phyloP scores from a whole-genome alignment of 2,888 invertebrate species.

The Agonum fuliginosum region DNA sequence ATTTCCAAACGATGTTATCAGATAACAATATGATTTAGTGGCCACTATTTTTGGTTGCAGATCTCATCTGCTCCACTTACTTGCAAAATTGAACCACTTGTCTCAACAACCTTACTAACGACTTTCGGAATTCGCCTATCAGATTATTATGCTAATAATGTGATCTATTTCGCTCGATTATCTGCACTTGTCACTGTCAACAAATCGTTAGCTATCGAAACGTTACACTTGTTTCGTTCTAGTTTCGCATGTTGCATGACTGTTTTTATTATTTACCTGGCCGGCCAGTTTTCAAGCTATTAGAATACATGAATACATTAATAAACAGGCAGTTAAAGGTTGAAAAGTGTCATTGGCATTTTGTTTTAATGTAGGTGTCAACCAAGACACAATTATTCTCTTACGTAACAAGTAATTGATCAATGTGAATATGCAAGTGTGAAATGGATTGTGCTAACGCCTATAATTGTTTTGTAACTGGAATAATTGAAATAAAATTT shows the following conservation, averaged over 20 bases:
- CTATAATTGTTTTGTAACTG: slow-evolving; percentile 8
- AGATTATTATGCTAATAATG: slow-evolving; percentile 22
- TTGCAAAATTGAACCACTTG: neutral
- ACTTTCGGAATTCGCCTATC: slow-evolving; percentile 11
- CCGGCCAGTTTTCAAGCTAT: slow-evolving; percentile 14
- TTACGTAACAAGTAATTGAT: slow-evolving; percentile 21
- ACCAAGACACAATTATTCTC: slow-evolving; percentile 23
- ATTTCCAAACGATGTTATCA: too few relatives aligned
- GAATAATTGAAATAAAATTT: neutral
- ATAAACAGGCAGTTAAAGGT: slow-evolving; percentile 26
- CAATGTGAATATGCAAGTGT: slow-evolving; percentile 17
- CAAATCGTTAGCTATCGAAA: slow-evolving; percentile 33
- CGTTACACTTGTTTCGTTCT: slow-evolving; percentile 43
- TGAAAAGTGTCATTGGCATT: slow-evolving; percentile 39
- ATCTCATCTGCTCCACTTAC: too few relatives aligned
- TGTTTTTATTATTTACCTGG: slow-evolving; percentile 23
- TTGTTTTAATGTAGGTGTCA: slow-evolving; percentile 35
- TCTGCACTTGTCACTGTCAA: neutral
- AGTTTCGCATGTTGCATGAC: slow-evolving; percentile 13
- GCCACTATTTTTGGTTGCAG: too few relatives aligned
- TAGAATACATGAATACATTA: slow-evolving; percentile 36
- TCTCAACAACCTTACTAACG: neutral
- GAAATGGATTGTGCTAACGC: slow-evolving; percentile 5
- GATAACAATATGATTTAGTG: too few relatives aligned
- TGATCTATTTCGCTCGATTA: slow-evolving; percentile 49